Conservation (phyloP, 1,140 invertebrate species). For the Drosophila repletoides region DNA sequence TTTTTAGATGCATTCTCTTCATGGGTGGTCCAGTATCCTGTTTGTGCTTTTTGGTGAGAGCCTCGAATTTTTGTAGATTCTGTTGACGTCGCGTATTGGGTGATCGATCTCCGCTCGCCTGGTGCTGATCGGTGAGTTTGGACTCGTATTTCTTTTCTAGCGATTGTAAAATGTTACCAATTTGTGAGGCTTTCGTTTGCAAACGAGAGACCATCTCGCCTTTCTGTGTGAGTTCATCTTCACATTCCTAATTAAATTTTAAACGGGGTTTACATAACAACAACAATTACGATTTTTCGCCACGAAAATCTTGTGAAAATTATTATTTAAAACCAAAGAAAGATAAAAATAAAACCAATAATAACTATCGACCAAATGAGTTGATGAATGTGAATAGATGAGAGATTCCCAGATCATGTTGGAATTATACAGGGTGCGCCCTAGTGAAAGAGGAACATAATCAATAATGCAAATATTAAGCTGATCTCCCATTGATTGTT, state of each 20-base stretch:
- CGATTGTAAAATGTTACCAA: conserved; percentile 94
- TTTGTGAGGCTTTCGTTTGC: conserved; percentile 94
- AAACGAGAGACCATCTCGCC: conserved; percentile 94
- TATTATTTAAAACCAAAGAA: conserved; percentile 28
- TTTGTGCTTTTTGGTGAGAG: conserved; percentile 79
- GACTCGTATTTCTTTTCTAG: conserved; percentile 89
- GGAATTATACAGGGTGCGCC: no score
- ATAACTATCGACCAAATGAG: conserved; percentile 45
- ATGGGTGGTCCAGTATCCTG: conserved; percentile 76
- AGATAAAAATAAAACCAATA: conserved; percentile 38
- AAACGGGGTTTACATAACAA: no score
- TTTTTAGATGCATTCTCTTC: conserved; percentile 78
- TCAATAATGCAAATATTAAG: no score
- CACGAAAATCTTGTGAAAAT: conserved; percentile 29
- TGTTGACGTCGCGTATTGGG: conserved; percentile 73
- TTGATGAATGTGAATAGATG: conserved; percentile 61
- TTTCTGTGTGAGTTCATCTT: conserved; percentile 94
- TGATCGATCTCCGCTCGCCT: conserved; percentile 61
- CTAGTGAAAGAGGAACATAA: no score
- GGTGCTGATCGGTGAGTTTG: conserved; percentile 70
- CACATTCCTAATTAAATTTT: conserved; percentile 90
- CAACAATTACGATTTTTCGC: conserved; percentile 28
- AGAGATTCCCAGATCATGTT: conserved; percentile 11
- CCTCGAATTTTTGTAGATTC: conserved; percentile 79
- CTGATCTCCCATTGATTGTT: no score